phyloP scores from a whole-genome alignment of 2,888 invertebrate genomes.

The Agonopterix arenella region DNA sequence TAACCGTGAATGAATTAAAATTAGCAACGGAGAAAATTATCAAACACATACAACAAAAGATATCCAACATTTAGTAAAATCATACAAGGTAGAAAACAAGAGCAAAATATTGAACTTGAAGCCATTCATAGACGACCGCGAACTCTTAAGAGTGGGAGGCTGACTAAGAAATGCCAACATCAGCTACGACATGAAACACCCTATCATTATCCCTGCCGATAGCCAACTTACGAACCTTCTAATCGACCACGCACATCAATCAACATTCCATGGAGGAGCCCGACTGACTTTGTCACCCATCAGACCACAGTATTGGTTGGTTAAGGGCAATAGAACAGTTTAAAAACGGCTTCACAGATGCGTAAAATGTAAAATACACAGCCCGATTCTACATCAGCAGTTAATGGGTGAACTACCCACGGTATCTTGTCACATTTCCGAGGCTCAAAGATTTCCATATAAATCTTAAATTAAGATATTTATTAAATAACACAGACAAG shows the following conservation, averaged over 20 bases:
- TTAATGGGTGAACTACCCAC: neutral
- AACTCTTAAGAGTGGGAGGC: constrained; percentile 8
- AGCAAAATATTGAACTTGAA: constrained; percentile 12
- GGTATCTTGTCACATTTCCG: too few species aligned
- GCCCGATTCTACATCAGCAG: neutral
- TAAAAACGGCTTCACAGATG: neutral
- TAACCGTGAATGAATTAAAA: too few species aligned
- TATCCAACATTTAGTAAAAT: neutral
- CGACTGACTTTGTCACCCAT: neutral
- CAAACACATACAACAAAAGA: constrained; percentile 9
- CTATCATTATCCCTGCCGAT: too few species aligned
- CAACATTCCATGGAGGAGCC: neutral
- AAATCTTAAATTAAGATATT: too few species aligned
- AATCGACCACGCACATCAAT: too few species aligned
- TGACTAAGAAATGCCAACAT: neutral
- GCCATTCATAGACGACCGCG: constrained; percentile 12
- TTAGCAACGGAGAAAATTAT: too few species aligned
- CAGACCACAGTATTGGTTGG: neutral
- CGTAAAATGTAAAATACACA: neutral
- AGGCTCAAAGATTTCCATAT: too few species aligned
- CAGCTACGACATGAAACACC: too few species aligned
- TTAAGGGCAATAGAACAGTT: neutral
- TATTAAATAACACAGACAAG: too few species aligned
- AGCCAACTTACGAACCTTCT: too few species aligned
- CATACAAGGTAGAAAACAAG: neutral